Percentiles rank a stretch among this genome's conserved stretches.
phyloP scores from a whole-genome alignment of 2,888 invertebrate genomes.

The Amphipyra berbera region DNA sequence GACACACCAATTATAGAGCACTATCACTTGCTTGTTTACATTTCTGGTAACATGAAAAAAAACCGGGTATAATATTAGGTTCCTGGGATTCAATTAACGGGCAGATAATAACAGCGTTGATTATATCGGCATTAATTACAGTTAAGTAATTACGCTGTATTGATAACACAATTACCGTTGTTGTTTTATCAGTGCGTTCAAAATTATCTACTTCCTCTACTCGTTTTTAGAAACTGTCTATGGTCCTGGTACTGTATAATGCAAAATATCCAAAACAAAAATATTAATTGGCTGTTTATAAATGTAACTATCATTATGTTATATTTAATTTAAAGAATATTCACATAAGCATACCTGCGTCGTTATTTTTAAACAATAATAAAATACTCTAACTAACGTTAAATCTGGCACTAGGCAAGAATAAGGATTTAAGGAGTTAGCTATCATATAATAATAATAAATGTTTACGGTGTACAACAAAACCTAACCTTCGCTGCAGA shows the following conservation, averaged over 20 bases:
- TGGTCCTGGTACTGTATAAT: too few species aligned
- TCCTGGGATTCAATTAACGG: slow-evolving; percentile 32
- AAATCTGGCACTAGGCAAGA: too few species aligned
- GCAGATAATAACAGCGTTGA: slow-evolving; percentile 35
- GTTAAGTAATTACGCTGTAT: slow-evolving; percentile 36
- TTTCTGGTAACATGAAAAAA: slow-evolving; percentile 12
- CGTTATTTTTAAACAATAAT: slow-evolving; percentile 1
- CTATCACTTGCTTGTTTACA: slow-evolving; percentile 8
- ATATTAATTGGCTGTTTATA: neutral
- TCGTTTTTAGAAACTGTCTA: neutral
- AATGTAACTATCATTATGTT: too few species aligned
- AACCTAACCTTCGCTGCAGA: slow-evolving; percentile 2
- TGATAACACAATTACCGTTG: slow-evolving; percentile 38
- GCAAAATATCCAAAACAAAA: neutral
- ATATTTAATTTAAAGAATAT: too few species aligned
- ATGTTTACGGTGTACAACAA: slow-evolving; percentile 2
- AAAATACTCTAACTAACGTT: too few species aligned
- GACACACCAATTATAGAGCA: neutral
- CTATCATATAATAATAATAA: too few species aligned
- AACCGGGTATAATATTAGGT: slow-evolving; percentile 6
- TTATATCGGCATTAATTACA: slow-evolving; percentile 35
- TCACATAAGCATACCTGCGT: too few species aligned
- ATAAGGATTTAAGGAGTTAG: too few species aligned
- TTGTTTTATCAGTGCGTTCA: slow-evolving; percentile 33
- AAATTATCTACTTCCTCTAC: slow-evolving; percentile 14